Evolutionary conservation across 2,888 invertebrate species (phyloP).

Genomic region (Cancer borealis): DNA sequence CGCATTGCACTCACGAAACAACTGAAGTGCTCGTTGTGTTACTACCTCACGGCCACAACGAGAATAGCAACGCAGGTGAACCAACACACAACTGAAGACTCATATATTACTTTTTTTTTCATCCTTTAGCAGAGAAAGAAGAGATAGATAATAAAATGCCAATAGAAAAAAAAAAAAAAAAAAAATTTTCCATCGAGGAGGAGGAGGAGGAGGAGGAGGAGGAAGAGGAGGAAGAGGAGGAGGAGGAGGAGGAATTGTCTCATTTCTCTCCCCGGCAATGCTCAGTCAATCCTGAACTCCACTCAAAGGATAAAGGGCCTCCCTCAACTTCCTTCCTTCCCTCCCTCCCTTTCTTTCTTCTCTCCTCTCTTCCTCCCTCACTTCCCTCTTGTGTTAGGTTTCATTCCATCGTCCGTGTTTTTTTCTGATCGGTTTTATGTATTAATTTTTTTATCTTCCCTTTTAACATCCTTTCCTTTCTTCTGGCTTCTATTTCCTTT

Average conservation of each 20-base stretch:
- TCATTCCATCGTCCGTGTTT: background rate
- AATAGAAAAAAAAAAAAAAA: no score
- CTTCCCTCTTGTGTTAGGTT: background rate
- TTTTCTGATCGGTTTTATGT: background rate
- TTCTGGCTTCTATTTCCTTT: background rate
- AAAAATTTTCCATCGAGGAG: no score
- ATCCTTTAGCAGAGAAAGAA: no score
- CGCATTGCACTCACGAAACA: no score
- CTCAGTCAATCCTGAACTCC: background rate
- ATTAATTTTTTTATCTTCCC: background rate
- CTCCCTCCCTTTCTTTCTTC: background rate
- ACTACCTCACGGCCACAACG: no score
- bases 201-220: background rate
- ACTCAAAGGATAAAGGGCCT: background rate
- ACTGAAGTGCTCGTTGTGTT: no score
- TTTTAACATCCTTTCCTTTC: background rate
- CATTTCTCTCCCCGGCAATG: background rate
- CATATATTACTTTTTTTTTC: no score
- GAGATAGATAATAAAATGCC: no score
- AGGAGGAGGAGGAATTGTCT: background rate
- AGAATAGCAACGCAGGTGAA: no score
- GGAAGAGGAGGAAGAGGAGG: background rate
- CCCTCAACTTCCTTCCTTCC: background rate
- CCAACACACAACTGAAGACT: no score
- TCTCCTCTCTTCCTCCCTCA: background rate